A percentile compares a stretch with the other conserved stretches of the same genome.
Evolutionary conservation across 2,113 vertebrate species (phyloP).

Genomic region (Herpetotheres cachinnans): DNA sequence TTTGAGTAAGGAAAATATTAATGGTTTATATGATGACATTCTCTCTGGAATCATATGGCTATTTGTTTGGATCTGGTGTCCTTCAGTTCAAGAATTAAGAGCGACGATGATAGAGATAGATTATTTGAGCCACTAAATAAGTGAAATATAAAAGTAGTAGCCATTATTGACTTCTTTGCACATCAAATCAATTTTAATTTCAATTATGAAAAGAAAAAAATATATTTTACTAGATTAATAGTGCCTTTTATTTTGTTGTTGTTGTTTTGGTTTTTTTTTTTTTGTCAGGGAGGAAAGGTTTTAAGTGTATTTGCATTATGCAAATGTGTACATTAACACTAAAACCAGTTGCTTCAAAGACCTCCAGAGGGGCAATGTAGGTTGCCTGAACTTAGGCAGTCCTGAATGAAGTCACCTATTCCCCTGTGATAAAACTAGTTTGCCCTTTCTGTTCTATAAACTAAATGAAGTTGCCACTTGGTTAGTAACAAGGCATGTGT

Average conservation of each 20-base stretch:
- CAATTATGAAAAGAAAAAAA: neutral
- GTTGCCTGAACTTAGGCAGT: neutral
- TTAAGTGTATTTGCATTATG: neutral
- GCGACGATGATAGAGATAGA: neutral
- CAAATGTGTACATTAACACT: neutral
- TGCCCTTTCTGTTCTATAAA: neutral
- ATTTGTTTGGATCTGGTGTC: neutral
- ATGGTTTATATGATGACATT: neutral
- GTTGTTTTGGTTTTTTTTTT: neutral
- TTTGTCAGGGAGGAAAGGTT: neutral
- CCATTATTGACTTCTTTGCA: neutral
- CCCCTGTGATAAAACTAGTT: neutral
- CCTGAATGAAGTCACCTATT: neutral
- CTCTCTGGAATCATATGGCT: neutral
- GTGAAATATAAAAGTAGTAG: neutral
- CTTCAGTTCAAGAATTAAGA: conserved; percentile 1
- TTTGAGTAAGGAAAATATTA: neutral
- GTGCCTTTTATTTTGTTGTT: neutral
- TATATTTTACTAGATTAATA: neutral
- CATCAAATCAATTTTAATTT: neutral
- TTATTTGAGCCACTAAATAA: neutral
- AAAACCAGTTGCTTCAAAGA: neutral
- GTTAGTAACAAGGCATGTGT: neutral
- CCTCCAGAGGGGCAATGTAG: neutral
- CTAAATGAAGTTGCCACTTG: neutral